Base-by-base conservation (phyloP, 2,888 invertebrate species). In the Sinotaia quadrata region DNA sequence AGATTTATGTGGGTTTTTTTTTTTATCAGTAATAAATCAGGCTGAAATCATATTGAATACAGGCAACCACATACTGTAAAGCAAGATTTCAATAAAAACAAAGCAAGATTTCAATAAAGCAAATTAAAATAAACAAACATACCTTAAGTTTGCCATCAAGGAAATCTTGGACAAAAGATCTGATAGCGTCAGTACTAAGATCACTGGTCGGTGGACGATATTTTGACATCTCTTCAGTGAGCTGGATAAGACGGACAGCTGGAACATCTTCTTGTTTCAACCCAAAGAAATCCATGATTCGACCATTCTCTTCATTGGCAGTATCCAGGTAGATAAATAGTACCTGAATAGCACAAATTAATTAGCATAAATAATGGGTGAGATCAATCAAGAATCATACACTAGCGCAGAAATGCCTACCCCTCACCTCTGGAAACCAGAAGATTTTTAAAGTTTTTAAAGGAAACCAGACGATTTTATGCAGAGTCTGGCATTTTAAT, bases 281-380 rank as follows among this genome's bases (percentile, higher is more conserved):
- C 82, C 98, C 98, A 90, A 99, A 99, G 95, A 98, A 99, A 90
- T 99, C 99, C 88, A 99, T 91, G 88, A 99, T 98, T 86, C 98
- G 92, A 83, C 94, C 93, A 90, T 99, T 98, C 88, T 99, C 98
- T 86, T 95, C 94, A 87, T 96, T 95, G 85, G 95, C 96, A 59
- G 95, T 93, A 89, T 99, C 94, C 88, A 99, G 96, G 83, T 94
- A 95, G 36, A 99, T 98, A 84, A 97, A 96, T 86, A 99, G 92
- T 83, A 98, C 93, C 91, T 93, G 78, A 10, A 72, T 71, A 51
- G 63, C n/a, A n/a, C n/a, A 37, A 52, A 68, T n/a, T n/a, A n/a
- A n/a, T n/a, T n/a, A n/a, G n/a, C n/a, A n/a, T n/a, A n/a, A n/a
- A n/a, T n/a, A n/a, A n/a, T n/a, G n/a, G n/a, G n/a, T n/a, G n/a